Conservation (phyloP, 2,888 invertebrate species). For the Phortica magna region DNA sequence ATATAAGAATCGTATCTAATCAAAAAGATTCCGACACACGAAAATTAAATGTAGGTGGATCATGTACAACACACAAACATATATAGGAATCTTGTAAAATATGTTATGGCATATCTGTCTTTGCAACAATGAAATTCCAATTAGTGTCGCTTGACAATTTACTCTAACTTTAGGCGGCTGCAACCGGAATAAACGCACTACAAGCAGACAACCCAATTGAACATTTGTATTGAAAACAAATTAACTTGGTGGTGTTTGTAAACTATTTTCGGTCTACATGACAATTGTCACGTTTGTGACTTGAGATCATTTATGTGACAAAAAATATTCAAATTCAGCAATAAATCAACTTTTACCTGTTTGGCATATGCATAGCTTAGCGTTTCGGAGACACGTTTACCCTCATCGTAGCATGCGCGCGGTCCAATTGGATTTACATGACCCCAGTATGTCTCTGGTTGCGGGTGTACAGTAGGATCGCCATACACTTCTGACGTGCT, state of each 20-base stretch:
- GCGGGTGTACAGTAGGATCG: conserved; percentile 98
- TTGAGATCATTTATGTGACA: not conserved
- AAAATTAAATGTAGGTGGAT: not conserved
- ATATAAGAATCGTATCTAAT: not conserved
- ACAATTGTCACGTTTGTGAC: too few relatives aligned
- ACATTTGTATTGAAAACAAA: conserved; percentile 26
- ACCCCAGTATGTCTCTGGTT: conserved; percentile 99
- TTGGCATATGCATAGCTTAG: conserved; percentile 97
- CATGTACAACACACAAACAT: not conserved
- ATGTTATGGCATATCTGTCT: not conserved
- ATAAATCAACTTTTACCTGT: conserved; percentile 79
- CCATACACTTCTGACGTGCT: conserved; percentile 99
- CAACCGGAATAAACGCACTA: not conserved
- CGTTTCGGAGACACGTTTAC: conserved; percentile 98
- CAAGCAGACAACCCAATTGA: conserved; percentile 4
- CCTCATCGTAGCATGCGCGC: conserved; percentile 99
- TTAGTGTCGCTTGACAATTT: not conserved
- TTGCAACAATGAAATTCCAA: not conserved
- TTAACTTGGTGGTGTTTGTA: not conserved
- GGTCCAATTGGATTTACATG: conserved; percentile 99
- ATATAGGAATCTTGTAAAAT: not conserved
- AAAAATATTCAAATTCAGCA: not conserved
- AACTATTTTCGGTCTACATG: not conserved
- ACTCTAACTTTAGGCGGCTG: not conserved
- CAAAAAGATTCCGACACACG: not conserved